Percentiles rank a stretch among this genome's conserved stretches.
These are phyloP conservation scores for Oeneis ivallda DNA, from an alignment of 2,888 invertebrate species.

Conservation along the genomic window DNA sequence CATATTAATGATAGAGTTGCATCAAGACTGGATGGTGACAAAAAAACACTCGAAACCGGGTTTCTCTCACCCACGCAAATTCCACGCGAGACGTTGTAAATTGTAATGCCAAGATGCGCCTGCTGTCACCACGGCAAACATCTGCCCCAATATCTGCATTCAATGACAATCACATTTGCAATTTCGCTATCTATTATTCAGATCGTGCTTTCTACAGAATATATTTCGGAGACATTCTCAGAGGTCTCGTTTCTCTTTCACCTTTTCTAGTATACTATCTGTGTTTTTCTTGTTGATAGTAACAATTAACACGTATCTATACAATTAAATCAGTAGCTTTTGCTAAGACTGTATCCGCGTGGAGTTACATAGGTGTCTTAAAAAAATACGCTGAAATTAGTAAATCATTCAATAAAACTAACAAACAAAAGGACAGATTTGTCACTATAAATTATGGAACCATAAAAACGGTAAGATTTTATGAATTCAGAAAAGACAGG, in stretches of 20 bases:
- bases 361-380: too few species aligned
- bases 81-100: constrained; percentile 48
- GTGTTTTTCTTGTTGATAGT: not conserved
- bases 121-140: constrained; percentile 32
- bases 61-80: constrained; percentile 68
- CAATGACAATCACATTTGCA: constrained; percentile 7
- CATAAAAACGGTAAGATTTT: too few species aligned
- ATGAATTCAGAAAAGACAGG: too few species aligned
- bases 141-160: constrained; percentile 42
- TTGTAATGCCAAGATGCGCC: constrained; percentile 43
- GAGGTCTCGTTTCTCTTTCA: not conserved
- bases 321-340: too few species aligned
- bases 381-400: too few species aligned
- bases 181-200: constrained; percentile 6
- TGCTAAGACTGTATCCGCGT: too few species aligned
- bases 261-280: not conserved
- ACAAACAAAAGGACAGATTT: too few species aligned
- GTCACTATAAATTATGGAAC: too few species aligned
- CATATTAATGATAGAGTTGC: constrained; percentile 34
- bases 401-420: too few species aligned
- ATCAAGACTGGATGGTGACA: constrained; percentile 43
- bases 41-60: constrained; percentile 54
- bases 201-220: not conserved
- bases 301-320: too few species aligned
- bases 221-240: not conserved